These are phyloP conservation scores for Clamator glandarius DNA, from an alignment of 2,797 vertebrate species.

Conservation along the genomic window DNA sequence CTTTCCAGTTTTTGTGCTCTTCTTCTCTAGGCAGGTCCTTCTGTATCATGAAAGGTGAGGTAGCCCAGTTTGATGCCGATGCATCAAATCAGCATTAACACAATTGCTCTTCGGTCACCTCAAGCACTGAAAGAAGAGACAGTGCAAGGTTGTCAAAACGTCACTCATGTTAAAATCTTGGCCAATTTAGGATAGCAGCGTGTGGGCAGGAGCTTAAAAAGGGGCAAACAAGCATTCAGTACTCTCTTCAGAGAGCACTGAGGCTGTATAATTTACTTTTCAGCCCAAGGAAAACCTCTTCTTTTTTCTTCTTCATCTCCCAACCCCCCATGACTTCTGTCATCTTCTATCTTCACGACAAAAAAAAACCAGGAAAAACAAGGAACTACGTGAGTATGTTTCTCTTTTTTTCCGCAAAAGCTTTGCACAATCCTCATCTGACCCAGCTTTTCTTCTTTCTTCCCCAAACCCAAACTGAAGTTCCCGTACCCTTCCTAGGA, in stretches of 20 bases:
- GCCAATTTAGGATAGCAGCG: neutral
- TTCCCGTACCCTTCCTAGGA: neutral
- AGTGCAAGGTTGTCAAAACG: neutral
- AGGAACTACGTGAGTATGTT: neutral
- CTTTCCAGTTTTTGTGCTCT: neutral
- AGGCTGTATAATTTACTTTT: neutral
- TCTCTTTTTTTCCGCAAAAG: neutral
- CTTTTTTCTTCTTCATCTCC: too few relatives aligned
- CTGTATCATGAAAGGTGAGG: neutral
- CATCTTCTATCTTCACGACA: neutral
- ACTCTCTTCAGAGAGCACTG: neutral
- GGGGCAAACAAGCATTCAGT: neutral
- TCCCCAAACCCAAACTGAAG: neutral
- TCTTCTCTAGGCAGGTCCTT: neutral
- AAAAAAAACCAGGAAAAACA: neutral
- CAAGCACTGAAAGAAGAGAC: neutral
- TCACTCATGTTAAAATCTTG: fast-evolving
- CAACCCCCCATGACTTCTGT: neutral
- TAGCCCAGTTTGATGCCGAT: neutral
- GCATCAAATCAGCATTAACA: neutral
- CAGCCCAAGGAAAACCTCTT: neutral
- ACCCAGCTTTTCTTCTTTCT: neutral
- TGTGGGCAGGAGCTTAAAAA: neutral
- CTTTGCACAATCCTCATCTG: neutral
- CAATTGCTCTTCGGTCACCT: neutral